Base-by-base conservation (phyloP, 2,888 invertebrate genomes). In the Xanthostigma xanthostigma region DNA sequence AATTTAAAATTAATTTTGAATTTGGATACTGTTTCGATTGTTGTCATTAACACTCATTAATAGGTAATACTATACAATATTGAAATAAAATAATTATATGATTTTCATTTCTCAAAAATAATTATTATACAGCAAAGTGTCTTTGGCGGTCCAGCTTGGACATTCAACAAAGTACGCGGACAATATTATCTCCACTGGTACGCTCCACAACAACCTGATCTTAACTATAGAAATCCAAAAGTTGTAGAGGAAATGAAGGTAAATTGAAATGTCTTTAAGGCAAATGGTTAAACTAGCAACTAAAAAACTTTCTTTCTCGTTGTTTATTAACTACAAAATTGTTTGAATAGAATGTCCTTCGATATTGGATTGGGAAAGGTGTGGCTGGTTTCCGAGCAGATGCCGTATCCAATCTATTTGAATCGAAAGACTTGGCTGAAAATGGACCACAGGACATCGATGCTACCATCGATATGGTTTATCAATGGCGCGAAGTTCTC, bases 381-480 rank as follows among this genome's bases (percentile, higher is more conserved):
- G 78, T 92, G 0, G 84, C 87, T 59, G 95, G 94, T 1, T 90
- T 94, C 59, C 78, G 92, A 56, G 73, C 93, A 40, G 87, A 88
- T 59, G 86, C 88, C 2, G 74, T 87, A n/a, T 70, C 72, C 5
- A 56, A 54, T 57, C 50, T 75, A 9, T 68, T 64, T 47, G 75
- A 76, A 59, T 61, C 59, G 36, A 56, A 57, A 11, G 39, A 59
- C 6, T 55, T 68, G 1, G 27, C 27, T 27, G 49, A 36, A 6
- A 65, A 75, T 50, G 74, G 75, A 57, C 69, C 71, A 0, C 72
- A 68, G 46, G 73, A 79, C 55, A 73, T 72, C 52, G 72, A 72
- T 1, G 78, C 76, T 53, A 73, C 70, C 0, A 72, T 72, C 51
- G 75, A 78, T 1, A 60, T 79, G 61, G 65, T 79, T 1, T 69